Evolutionary conservation across 2,113 vertebrate species (phyloP), one percentile per base, ranked within the genome.

Genomic region (Acrocephalus arundinaceus): DNA sequence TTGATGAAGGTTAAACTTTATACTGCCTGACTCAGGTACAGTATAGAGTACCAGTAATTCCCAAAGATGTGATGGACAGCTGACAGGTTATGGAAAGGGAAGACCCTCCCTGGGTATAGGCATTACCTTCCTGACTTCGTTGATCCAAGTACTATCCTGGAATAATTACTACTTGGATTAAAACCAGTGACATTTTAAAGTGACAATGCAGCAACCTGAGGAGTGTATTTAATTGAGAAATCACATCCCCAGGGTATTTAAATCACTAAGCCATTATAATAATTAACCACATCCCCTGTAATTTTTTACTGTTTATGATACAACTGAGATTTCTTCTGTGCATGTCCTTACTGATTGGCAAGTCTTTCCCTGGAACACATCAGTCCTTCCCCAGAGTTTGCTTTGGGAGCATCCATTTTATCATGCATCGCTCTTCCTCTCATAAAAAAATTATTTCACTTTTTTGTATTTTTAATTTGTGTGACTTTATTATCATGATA

Each of bases 221-320:
- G n/a, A 81, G 63, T 73, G 17, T 52, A 84, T 81, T 91, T 96
- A 95, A 91, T 74, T 86, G 61, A 94, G 63, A 95, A 97, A 97
- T 90, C 70, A 75, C 20, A 28, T 94, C 81, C 85, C 82, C 65
- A 67, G 78, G 59, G 89, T 30, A 87, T 85, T 74, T 49, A 49
- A 92, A 67, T 61, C 72, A 96, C 81, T 87, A 89, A 93, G 33
- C 24, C 77, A 52, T 89, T 58, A 45, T 54, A 93, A 70, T 59
- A 90, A 96, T 93, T 90, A 95, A 90, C 43, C 68, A 94, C 61
- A 88, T 94, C 37, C 68, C 51, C 24, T 90, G 45, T 35, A 28
- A 85, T 94, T 94, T 96, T 90, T 84, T 90, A 67, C 41, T 88
- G 27, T 87, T 96, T 94, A 52, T 83, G 48, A 71, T 30, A 86